Evolutionary conservation across 2,797 vertebrate genomes (phyloP).

Genomic region (Buceros bicornis): DNA sequence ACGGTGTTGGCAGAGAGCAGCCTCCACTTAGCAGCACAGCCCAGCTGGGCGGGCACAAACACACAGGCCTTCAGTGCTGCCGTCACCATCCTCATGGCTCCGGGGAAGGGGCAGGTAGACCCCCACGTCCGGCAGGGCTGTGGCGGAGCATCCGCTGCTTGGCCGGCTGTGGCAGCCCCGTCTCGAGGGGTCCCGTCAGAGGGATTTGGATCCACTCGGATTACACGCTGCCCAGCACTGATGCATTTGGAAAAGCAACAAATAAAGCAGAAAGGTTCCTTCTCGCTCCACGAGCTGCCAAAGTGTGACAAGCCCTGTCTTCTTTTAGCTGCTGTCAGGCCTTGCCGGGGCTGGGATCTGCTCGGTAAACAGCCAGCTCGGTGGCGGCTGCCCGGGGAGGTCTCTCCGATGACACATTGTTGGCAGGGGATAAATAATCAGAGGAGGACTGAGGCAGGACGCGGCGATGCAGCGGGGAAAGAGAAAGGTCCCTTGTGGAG

Average conservation of each 20-base stretch:
- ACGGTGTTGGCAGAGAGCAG: neutral
- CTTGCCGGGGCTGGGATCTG: neutral
- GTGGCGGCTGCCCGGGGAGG: conserved; percentile 25
- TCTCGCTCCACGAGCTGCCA: conserved; percentile 38
- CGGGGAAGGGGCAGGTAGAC: neutral
- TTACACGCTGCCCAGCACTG: conserved; percentile 24
- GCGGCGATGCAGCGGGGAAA: neutral
- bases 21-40: neutral
- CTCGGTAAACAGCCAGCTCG: neutral
- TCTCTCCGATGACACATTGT: conserved; percentile 55
- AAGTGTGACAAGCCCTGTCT: neutral
- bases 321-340: conserved; percentile 43
- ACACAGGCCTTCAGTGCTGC: neutral
- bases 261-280: conserved; percentile 47
- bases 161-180: neutral
- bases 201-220: conserved; percentile 33
- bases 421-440: conserved; percentile 63
- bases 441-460: conserved; percentile 49
- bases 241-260: conserved; percentile 12
- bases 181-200: neutral
- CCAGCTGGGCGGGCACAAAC: neutral
- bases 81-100: neutral
- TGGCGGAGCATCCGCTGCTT: neutral
- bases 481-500: conserved; percentile 59
- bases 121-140: neutral